phyloP scores from a whole-genome alignment of 2,113 vertebrate species.

The Myrmophylax atrothorax region DNA sequence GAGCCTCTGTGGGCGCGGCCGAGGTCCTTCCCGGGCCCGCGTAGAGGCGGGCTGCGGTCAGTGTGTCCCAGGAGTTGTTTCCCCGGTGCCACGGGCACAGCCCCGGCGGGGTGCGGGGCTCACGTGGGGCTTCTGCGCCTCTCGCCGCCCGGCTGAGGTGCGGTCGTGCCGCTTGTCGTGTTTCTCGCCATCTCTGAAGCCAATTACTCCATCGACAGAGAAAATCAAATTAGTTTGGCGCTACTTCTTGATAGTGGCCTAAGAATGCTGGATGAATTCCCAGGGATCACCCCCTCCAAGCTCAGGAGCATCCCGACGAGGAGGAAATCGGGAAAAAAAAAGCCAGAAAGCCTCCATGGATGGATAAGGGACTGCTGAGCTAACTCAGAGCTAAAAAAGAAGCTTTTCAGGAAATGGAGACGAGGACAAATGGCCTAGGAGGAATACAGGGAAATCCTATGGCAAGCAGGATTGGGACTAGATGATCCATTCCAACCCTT shows the following conservation, averaged over 20 bases:
- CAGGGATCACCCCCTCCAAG: neutral
- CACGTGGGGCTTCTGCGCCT: neutral
- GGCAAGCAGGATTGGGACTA: neutral
- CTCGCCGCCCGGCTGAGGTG: neutral
- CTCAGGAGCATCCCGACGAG: neutral
- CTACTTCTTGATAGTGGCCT: neutral
- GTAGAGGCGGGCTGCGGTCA: neutral
- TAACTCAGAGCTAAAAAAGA: neutral
- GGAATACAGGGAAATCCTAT: neutral
- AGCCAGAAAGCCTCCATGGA: neutral
- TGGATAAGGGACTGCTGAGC: neutral
- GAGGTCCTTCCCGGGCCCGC: fast-evolving
- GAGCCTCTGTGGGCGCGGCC: fast-evolving
- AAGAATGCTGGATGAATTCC: neutral
- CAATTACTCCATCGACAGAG: neutral
- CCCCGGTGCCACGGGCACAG: no score
- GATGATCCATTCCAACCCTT: neutral
- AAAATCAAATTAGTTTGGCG: neutral
- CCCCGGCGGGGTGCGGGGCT: neutral
- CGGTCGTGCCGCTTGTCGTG: fast-evolving
- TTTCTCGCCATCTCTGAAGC: neutral
- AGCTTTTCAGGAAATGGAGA: neutral
- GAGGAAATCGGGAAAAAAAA: neutral
- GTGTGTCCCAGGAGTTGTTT: fast-evolving
- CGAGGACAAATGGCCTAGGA: neutral